A percentile compares a stretch with the other conserved stretches of the same genome.
Evolutionary conservation across 2,888 invertebrate species (phyloP).

Genomic region (Acronicta leporina): DNA sequence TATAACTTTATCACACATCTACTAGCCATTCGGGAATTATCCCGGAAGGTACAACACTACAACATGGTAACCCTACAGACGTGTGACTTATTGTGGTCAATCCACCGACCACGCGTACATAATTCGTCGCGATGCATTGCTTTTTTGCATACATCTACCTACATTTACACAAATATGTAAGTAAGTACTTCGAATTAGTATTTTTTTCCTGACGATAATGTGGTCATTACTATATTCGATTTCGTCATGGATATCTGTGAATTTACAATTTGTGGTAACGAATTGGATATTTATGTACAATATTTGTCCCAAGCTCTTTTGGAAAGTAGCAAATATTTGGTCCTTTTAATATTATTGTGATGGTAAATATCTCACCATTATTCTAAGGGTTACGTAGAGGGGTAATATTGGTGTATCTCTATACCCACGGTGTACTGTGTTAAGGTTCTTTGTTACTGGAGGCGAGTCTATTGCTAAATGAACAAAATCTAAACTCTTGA

Average conservation of each 20-base stretch:
- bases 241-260: conserved; percentile 41
- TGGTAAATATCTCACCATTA: too few relatives aligned
- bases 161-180: conserved; percentile 19
- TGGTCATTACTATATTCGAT: conserved; percentile 54
- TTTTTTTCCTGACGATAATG: conserved; percentile 53
- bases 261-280: conserved; percentile 17
- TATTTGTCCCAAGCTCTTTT: not conserved
- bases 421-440: too few relatives aligned
- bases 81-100: conserved; percentile 76
- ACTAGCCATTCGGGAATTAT: not conserved
- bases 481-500: too few relatives aligned
- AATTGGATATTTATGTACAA: conserved; percentile 7
- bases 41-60: not conserved
- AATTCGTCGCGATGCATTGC: conserved; percentile 66
- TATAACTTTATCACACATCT: too few relatives aligned
- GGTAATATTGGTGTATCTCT: too few relatives aligned
- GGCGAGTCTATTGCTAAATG: too few relatives aligned
- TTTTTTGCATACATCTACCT: conserved; percentile 69
- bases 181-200: conserved; percentile 49
- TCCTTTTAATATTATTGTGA: not conserved
- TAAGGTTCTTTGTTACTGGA: too few relatives aligned
- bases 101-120: conserved; percentile 60
- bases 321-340: too few relatives aligned
- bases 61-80: conserved; percentile 23
- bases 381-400: too few relatives aligned